phyloP scores from a whole-genome alignment of 2,113 vertebrate genomes.

The Paradisaea rubra region DNA sequence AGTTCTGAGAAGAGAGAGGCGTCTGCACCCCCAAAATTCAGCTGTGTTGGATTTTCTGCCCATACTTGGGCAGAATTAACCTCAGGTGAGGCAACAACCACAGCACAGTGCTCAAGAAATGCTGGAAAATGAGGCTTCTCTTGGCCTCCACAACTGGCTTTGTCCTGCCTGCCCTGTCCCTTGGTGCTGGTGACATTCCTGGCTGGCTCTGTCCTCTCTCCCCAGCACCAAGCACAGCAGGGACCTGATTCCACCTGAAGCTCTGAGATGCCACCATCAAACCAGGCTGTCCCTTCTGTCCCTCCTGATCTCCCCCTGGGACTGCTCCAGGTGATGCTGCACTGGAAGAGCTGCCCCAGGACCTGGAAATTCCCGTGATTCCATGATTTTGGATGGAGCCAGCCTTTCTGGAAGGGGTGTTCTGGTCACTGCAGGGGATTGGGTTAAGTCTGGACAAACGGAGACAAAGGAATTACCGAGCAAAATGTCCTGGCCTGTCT shows the following conservation, averaged over 20 bases:
- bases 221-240: not conserved
- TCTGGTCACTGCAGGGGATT: not conserved
- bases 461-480: slow-evolving; percentile 21
- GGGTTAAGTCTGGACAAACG: slow-evolving; percentile 25
- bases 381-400: accelerated
- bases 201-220: not conserved
- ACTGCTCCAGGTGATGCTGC: not conserved
- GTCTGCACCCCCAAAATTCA: not conserved
- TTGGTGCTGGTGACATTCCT: not conserved
- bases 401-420: not conserved
- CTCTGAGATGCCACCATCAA: not conserved
- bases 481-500: slow-evolving; percentile 23
- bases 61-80: no score
- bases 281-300: not conserved
- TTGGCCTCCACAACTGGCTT: not conserved
- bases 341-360: not conserved
- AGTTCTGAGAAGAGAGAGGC: not conserved
- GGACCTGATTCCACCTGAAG: not conserved
- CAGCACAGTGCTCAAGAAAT: not conserved
- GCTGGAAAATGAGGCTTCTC: not conserved
- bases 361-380: accelerated
- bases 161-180: no score
- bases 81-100: not conserved
- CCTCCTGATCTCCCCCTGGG: not conserved
- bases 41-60: not conserved